Base-by-base conservation (phyloP, 2,888 invertebrate genomes). In the Eristalis arbustorum region DNA sequence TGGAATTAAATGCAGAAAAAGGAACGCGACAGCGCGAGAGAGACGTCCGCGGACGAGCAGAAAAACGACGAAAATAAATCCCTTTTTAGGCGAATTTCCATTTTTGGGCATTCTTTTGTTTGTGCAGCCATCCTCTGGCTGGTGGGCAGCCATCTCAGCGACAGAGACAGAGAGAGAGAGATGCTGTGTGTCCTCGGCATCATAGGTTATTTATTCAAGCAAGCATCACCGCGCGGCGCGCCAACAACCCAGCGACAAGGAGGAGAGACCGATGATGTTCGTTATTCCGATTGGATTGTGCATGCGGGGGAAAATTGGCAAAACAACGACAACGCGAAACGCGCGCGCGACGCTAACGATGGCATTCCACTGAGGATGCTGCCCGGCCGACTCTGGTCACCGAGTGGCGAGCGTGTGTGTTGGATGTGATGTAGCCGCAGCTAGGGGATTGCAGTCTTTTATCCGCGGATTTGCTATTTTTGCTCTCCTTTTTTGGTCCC, bases 31-130 rank as follows among this genome's bases (percentile, higher is more conserved):
- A 11, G 25, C 13, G 23, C 1, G 18, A 49, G 49, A 49, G 18
- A 49, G 5, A 49, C 1, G 49, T 34, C 10, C 42, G n/a, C 1
- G 72, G 62, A 40, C 22, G 56, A 25, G 25, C n/a, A 62, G 49
- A 40, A 77, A 62, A 73, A 66, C 56, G 42, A 66, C 74, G 25
- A 74, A 84, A 75, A 66, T 79, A 79, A 79, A 71, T 75, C 66
- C 79, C 74, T 79, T 79, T 84, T 84, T 34, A 64, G 78, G 71
- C 64, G 68, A 42, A 73, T 69, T 68, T 83, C 78, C 78, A 83
- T 77, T 83, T 83, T 73, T 77, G 66, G 77, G 62, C 82, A 72
- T 82, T 76, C 81, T 82, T 82, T 82, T 69, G 75, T 82, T 76
- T 82, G 68, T n/a, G n/a, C n/a, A n/a, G n/a, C n/a, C n/a, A n/a